These are phyloP conservation scores for Caenorhabditis tropicalis DNA, from an alignment of 1,140 invertebrate genomes.

Conservation along the genomic window DNA sequence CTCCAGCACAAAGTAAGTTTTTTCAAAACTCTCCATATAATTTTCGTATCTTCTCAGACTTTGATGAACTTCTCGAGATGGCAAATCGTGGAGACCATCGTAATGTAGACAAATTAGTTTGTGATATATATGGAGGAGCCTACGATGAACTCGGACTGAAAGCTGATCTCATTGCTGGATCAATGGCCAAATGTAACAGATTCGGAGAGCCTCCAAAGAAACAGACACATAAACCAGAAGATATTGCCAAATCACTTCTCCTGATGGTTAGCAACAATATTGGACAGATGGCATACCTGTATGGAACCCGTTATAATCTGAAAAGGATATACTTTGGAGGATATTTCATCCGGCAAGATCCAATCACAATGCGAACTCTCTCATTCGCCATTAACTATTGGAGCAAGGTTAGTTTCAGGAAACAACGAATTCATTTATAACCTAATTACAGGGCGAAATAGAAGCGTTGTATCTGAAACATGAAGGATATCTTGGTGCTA, in stretches of 20 bases:
- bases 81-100: conserved; percentile 52
- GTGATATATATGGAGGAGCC: conserved; percentile 53
- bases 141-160: conserved; percentile 46
- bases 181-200: conserved; percentile 51
- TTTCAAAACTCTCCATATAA: not conserved
- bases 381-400: conserved; percentile 55
- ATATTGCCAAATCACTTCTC: conserved; percentile 54
- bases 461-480: conserved; percentile 54
- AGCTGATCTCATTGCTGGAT: conserved; percentile 54
- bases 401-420: conserved; percentile 41
- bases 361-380: conserved; percentile 55
- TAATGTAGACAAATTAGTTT: conserved; percentile 31
- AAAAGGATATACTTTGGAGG: conserved; percentile 56
- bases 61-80: conserved; percentile 50
- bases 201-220: not conserved
- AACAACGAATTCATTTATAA: not conserved
- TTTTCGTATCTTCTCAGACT: conserved; percentile 34
- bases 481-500: conserved; percentile 54
- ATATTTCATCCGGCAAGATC: conserved; percentile 54
- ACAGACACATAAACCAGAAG: conserved; percentile 13
- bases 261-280: conserved; percentile 56
- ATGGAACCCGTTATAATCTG: conserved; percentile 49
- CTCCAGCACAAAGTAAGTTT: conserved; percentile 45
- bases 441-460: conserved; percentile 47
- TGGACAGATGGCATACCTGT: conserved; percentile 55